Evolutionary conservation across 1,140 invertebrate genomes (phyloP), one percentile per base, ranked within the genome.

Genomic region (Kradibia gibbosae): DNA sequence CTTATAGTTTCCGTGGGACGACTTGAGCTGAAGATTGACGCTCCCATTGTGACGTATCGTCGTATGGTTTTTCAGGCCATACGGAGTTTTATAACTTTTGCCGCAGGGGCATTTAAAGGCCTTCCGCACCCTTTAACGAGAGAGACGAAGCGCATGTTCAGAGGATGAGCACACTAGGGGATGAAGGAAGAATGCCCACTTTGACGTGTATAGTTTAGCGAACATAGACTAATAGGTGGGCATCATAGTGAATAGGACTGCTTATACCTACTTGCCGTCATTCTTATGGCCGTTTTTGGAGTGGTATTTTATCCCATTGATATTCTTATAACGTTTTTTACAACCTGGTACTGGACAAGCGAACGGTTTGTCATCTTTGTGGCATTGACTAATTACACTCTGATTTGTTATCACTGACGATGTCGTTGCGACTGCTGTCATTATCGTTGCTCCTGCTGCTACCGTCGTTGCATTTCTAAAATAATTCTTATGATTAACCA

Each of bases 281-380:
- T 95, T 95, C 89, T 95, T 96, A 88, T 97, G 96, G 15, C 95
- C 95, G 90, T 96, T 96, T 88, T 96, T 95, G 2, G 95, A 95
- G 91, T 97, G 96, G 87, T 97, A 96, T 87, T 96, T 96, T 83
- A 96, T 96, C 53, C 96, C 96, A 89, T 97, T 97, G n/a, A 96
- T 93, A 88, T 96, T 97, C 88, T 96, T 96, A 89, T 97, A 97
- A 39, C 95, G 91, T 87, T 97, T 97, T 87, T 95, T 95, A 90
- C 96, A 97, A n/a, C 95, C 95, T 50, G 95, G 95, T 31, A 96
- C 94, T 1, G 95, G 95, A 89, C 96, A 97, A 17, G 94, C 94
- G 89, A 95, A 97, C 0, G 95, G 95, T 86, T 96, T 96, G 85
- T 96, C 95, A 10, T 83, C 95, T 22, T 84, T 79, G n/a, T 72